A percentile compares a stretch with the other conserved stretches of the same genome.
Conservation (phyloP, 2,113 vertebrate genomes). For the Gulo gulo region DNA sequence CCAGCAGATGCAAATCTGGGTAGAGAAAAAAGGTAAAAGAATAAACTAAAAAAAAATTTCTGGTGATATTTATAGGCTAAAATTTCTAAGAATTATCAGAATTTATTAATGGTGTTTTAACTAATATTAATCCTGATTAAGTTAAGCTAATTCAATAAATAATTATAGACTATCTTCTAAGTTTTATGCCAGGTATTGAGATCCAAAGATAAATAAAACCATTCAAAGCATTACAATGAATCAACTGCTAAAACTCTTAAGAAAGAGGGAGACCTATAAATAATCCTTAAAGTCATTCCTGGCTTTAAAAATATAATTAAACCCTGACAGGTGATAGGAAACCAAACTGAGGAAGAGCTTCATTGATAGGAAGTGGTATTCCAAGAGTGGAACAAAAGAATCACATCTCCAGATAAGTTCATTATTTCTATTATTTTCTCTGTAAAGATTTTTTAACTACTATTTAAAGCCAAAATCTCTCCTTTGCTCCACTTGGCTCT, state of each 20-base stretch:
- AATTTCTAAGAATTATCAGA: slow-evolving; percentile 2
- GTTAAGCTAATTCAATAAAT: slow-evolving; percentile 25
- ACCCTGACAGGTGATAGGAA: not conserved
- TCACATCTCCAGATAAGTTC: not conserved
- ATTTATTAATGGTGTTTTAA: not conserved
- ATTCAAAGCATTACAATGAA: slow-evolving; percentile 31
- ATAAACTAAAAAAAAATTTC: not conserved
- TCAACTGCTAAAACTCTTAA: slow-evolving; percentile 26
- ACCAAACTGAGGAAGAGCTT: not conserved
- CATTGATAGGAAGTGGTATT: not conserved
- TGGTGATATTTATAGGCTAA: slow-evolving; percentile 28
- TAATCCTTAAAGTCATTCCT: not conserved
- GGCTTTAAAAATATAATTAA: slow-evolving; percentile 30
- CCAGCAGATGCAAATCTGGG: slow-evolving; percentile 95
- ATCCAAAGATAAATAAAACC: not conserved
- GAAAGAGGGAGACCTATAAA: not conserved
- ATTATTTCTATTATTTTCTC: slow-evolving; percentile 20
- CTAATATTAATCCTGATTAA: not conserved
- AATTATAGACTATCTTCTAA: not conserved
- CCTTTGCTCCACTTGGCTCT: not conserved
- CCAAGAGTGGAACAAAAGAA: not conserved
- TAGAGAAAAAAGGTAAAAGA: slow-evolving; percentile 42
- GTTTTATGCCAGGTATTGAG: not conserved
- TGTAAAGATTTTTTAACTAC: not conserved
- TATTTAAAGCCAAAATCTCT: not conserved